Evolutionary conservation across 2,113 vertebrate species (phyloP).

Genomic region (Paracanthobrama guichenoti): DNA sequence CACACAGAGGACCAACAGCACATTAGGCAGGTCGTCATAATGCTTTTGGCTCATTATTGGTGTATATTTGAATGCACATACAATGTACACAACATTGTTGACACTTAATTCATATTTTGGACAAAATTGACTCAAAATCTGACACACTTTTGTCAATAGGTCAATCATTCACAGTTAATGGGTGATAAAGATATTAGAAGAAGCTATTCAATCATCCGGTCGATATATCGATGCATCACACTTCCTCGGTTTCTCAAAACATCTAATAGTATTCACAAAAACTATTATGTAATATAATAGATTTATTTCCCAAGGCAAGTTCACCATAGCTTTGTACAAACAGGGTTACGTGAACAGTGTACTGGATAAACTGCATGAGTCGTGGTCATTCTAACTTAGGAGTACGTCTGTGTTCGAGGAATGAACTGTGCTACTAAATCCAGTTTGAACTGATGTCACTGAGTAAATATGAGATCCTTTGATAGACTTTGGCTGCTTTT

Average conservation of each 20-base stretch:
- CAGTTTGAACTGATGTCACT: slow-evolving; percentile 49
- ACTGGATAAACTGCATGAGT: background rate
- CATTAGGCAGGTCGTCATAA: no score
- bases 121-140: background rate
- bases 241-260: background rate
- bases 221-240: background rate
- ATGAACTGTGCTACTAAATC: slow-evolving; percentile 47
- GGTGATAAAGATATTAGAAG: slow-evolving; percentile 1
- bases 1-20: no score
- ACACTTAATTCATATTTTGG: background rate
- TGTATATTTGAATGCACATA: background rate
- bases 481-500: slow-evolving; percentile 35
- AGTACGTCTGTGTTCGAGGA: slow-evolving; percentile 51
- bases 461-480: slow-evolving; percentile 48
- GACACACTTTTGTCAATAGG: background rate
- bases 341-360: background rate
- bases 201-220: background rate
- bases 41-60: no score
- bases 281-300: background rate
- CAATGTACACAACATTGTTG: background rate
- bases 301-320: background rate
- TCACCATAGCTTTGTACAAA: background rate
- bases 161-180: background rate
- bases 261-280: background rate
- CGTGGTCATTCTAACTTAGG: background rate